Evolutionary conservation across 1,140 invertebrate genomes (phyloP).

Genomic region (Caenorhabditis latens): DNA sequence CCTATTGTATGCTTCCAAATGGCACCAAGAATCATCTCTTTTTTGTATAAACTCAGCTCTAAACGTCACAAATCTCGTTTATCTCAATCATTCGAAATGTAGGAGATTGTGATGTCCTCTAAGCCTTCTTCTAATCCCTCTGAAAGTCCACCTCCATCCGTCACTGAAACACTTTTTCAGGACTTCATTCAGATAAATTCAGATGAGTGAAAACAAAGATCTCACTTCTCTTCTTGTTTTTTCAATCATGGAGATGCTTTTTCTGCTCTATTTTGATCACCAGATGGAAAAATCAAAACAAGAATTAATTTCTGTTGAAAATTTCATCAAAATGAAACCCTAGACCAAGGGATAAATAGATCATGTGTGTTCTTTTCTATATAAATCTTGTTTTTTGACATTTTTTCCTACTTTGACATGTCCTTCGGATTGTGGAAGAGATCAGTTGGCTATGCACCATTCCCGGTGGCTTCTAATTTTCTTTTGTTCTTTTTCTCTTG

Average conservation of each 20-base stretch:
- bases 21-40: not conserved
- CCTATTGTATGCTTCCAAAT: not conserved
- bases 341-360: not conserved
- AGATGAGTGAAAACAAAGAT: not conserved
- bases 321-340: not conserved
- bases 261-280: no score
- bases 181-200: not conserved
- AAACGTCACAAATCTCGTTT: not conserved
- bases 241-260: not conserved
- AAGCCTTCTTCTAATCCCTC: not conserved
- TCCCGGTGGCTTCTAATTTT: no score
- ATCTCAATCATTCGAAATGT: not conserved
- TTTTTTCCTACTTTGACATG: not conserved
- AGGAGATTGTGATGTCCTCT: not conserved
- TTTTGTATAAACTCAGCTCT: not conserved
- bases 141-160: not conserved
- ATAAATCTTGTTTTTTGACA: not conserved
- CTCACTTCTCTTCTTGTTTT: not conserved
- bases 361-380: conserved; percentile 3
- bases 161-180: conserved; percentile 8
- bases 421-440: no score
- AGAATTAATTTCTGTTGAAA: not conserved
- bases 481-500: no score
- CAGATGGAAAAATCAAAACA: not conserved
- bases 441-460: no score